Evolutionary conservation across 1,140 invertebrate genomes (phyloP).

Genomic region (Heliothis subflexa): DNA sequence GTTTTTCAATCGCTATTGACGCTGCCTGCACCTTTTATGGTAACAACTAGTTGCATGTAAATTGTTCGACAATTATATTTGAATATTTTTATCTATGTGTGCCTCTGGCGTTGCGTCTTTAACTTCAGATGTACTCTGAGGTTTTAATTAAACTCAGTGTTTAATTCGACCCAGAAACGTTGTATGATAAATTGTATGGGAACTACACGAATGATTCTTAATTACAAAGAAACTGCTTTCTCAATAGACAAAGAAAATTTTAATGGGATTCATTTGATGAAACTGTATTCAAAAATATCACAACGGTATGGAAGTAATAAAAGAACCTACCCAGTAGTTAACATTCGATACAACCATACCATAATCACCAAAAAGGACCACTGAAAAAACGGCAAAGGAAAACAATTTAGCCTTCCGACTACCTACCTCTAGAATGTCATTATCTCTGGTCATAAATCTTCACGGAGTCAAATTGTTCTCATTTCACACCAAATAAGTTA

Average conservation of each 20-base stretch:
- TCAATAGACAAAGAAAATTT: slow-evolving; percentile 19
- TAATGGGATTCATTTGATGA: slow-evolving; percentile 25
- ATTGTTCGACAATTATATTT: slow-evolving; percentile 19
- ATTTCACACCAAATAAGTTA: slow-evolving; percentile 83
- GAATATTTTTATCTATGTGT: slow-evolving; percentile 27
- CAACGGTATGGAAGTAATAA: background rate
- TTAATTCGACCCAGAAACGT: slow-evolving; percentile 28
- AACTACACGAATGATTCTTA: slow-evolving; percentile 20
- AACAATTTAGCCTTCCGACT: slow-evolving; percentile 65
- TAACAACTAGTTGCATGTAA: slow-evolving; percentile 26
- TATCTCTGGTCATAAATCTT: slow-evolving; percentile 75
- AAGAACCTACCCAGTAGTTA: background rate
- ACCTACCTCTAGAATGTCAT: slow-evolving; percentile 75
- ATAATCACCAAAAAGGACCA: background rate
- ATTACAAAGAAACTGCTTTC: slow-evolving; percentile 35
- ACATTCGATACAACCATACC: background rate
- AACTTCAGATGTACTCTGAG: slow-evolving; percentile 23
- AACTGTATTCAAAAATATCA: background rate
- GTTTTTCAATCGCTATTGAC: slow-evolving; percentile 21
- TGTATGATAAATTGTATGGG: slow-evolving; percentile 35
- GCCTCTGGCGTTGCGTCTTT: slow-evolving; percentile 25
- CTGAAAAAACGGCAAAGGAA: slow-evolving; percentile 50
- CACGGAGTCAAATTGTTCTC: slow-evolving; percentile 75
- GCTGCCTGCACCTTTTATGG: background rate
- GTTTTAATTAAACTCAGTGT: slow-evolving; percentile 35